phyloP scores from a whole-genome alignment of 2,888 invertebrate species.

The Miltochrista miniata region DNA sequence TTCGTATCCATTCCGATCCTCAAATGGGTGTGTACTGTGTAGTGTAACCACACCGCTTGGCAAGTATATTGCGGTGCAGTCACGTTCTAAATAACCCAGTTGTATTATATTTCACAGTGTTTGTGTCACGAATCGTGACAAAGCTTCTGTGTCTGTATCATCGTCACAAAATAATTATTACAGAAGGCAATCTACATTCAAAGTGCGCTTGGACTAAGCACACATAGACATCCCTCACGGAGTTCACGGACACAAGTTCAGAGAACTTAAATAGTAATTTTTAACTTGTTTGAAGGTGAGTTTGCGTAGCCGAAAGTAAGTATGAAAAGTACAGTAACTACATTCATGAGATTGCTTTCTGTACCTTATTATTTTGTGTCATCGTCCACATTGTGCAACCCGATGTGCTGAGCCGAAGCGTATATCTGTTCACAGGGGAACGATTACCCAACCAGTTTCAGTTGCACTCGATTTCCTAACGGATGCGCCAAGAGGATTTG shows the following conservation, averaged over 20 bases:
- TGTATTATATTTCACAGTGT: slow-evolving; percentile 69
- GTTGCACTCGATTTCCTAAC: slow-evolving; percentile 63
- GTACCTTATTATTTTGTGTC: too few relatives aligned
- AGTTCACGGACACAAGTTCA: too few relatives aligned
- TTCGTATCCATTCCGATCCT: slow-evolving; percentile 37
- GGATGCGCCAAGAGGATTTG: slow-evolving; percentile 53
- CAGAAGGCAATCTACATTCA: too few relatives aligned
- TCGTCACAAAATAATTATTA: too few relatives aligned
- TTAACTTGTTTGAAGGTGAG: too few relatives aligned
- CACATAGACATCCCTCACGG: too few relatives aligned
- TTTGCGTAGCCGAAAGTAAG: too few relatives aligned
- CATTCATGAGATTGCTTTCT: too few relatives aligned
- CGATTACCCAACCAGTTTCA: slow-evolving; percentile 64
- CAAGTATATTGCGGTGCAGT: slow-evolving; percentile 63
- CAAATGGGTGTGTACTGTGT: slow-evolving; percentile 38
- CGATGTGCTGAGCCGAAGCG: slow-evolving; percentile 54
- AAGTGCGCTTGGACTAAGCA: too few relatives aligned
- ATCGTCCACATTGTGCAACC: slow-evolving; percentile 63
- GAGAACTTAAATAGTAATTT: too few relatives aligned
- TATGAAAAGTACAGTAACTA: too few relatives aligned
- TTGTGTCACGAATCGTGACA: slow-evolving; percentile 66
- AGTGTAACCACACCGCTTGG: slow-evolving; percentile 46
- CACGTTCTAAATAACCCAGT: slow-evolving; percentile 73
- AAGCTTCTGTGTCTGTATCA: slow-evolving; percentile 60
- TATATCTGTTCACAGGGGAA: slow-evolving; percentile 62